Percentiles rank a stretch among this genome's conserved stretches.
These are phyloP conservation scores for Lates calcarifer DNA, from an alignment of 2,113 vertebrate genomes.

Conservation along the genomic window DNA sequence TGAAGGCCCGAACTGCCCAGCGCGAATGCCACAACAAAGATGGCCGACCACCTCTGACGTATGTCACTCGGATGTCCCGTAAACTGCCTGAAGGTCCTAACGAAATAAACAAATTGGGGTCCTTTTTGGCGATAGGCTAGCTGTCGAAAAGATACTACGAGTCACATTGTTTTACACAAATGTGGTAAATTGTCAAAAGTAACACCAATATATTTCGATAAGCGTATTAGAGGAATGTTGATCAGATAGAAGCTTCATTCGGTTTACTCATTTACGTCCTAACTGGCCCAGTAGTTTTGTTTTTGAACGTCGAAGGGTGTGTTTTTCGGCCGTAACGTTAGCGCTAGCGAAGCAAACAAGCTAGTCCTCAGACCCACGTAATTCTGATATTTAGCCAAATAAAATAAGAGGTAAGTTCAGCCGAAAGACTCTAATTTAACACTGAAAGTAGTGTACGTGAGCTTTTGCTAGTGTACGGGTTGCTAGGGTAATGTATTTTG, in stretches of 20 bases:
- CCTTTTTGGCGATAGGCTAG: slow-evolving; percentile 70
- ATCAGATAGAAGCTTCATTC: not conserved
- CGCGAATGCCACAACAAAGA: slow-evolving; percentile 57
- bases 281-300: slow-evolving; percentile 18
- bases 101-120: slow-evolving; percentile 84
- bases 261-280: not conserved
- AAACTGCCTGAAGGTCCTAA: slow-evolving; percentile 78
- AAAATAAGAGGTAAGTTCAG: slow-evolving; percentile 56
- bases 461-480: not conserved
- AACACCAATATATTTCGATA: not conserved
- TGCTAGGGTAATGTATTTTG: not conserved
- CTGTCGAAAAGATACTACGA: slow-evolving; percentile 34
- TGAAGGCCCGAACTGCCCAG: not conserved
- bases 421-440: not conserved
- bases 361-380: not conserved
- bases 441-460: not conserved
- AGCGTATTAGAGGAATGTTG: slow-evolving; percentile 21
- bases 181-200: slow-evolving; percentile 14
- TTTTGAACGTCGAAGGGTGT: slow-evolving; percentile 59
- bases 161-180: slow-evolving; percentile 60
- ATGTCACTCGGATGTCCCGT: slow-evolving; percentile 27
- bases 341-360: slow-evolving; percentile 45
- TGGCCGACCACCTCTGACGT: slow-evolving; percentile 49
- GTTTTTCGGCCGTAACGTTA: slow-evolving; percentile 47
- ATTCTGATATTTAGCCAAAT: slow-evolving; percentile 25